Percentiles rank a stretch among this genome's conserved stretches.
phyloP scores from a whole-genome alignment of 2,888 invertebrate genomes.

The Ophonus ardosiacus region DNA sequence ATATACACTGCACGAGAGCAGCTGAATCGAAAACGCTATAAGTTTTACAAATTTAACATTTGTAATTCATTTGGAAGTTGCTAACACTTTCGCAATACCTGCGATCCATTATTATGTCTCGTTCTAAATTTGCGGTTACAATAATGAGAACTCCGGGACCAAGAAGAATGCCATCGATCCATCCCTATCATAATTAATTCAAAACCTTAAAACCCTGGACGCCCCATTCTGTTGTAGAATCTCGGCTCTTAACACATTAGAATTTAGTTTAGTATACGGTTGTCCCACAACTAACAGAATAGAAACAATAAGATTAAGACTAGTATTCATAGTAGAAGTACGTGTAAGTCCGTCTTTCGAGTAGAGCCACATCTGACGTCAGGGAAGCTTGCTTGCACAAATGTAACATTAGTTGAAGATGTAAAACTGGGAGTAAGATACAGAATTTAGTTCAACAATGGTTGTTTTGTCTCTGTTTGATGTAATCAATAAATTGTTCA shows the following conservation, averaged over 20 bases:
- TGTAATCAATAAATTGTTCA: too few relatives aligned
- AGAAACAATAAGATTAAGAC: not conserved
- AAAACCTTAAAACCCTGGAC: not conserved
- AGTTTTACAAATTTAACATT: too few relatives aligned
- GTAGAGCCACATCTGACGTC: not conserved
- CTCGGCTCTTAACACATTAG: not conserved
- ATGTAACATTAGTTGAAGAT: too few relatives aligned
- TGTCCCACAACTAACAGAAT: not conserved
- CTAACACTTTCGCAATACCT: too few relatives aligned
- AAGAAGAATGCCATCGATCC: not conserved
- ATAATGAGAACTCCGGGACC: too few relatives aligned
- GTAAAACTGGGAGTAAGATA: too few relatives aligned
- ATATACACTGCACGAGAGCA: too few relatives aligned
- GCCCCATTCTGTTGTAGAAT: not conserved
- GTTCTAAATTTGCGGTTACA: not conserved
- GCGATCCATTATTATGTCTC: not conserved
- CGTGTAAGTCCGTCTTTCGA: not conserved
- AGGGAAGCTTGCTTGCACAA: too few relatives aligned
- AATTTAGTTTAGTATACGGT: not conserved
- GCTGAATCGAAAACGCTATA: too few relatives aligned
- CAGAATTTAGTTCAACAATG: too few relatives aligned
- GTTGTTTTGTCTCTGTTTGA: too few relatives aligned
- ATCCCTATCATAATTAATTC: not conserved
- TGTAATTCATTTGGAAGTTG: too few relatives aligned
- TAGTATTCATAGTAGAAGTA: not conserved